Conservation (phyloP, 1,140 invertebrate genomes). For the Drosophila baimaii region DNA sequence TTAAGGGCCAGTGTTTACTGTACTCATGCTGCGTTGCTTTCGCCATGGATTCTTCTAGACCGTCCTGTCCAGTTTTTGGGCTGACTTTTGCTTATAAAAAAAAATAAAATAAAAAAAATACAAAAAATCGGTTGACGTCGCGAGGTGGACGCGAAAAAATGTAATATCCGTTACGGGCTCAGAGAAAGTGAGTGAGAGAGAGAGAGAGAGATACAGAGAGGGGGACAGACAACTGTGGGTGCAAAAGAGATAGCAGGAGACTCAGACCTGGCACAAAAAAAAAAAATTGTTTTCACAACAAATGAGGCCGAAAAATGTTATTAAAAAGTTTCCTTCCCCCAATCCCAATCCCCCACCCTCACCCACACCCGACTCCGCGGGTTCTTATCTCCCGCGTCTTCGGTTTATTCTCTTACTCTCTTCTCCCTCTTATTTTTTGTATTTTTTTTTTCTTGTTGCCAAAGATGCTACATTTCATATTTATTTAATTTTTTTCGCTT, state of each 20-base stretch:
- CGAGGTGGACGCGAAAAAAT: conserved; percentile 77
- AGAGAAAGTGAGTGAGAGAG: not conserved
- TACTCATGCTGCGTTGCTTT: conserved; percentile 35
- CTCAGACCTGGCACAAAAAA: conserved; percentile 61
- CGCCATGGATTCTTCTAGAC: conserved; percentile 18
- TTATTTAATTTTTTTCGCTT: conserved; percentile 76
- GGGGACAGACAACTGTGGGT: not conserved
- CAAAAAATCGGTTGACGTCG: conserved; percentile 53
- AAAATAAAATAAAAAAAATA: conserved; percentile 8
- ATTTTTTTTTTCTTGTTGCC: conserved; percentile 48
- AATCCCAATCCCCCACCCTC: conserved; percentile 20
- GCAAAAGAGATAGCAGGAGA: conserved; percentile 16
- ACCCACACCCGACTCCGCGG: not conserved
- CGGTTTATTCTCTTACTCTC: conserved; percentile 31
- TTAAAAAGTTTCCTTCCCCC: conserved; percentile 79
- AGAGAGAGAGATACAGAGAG: not conserved
- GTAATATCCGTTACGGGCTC: conserved; percentile 77
- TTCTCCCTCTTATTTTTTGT: conserved; percentile 27
- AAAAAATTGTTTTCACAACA: conserved; percentile 82
- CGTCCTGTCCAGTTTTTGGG: conserved; percentile 29
- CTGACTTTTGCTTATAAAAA: conserved; percentile 54
- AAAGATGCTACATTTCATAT: conserved; percentile 74
- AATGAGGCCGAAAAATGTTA: conserved; percentile 83
- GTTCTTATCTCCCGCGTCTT: conserved; percentile 39
- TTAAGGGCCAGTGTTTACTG: not conserved